phyloP scores from a whole-genome alignment of 2,888 invertebrate genomes.

The Mesorhabditis sp. region DNA sequence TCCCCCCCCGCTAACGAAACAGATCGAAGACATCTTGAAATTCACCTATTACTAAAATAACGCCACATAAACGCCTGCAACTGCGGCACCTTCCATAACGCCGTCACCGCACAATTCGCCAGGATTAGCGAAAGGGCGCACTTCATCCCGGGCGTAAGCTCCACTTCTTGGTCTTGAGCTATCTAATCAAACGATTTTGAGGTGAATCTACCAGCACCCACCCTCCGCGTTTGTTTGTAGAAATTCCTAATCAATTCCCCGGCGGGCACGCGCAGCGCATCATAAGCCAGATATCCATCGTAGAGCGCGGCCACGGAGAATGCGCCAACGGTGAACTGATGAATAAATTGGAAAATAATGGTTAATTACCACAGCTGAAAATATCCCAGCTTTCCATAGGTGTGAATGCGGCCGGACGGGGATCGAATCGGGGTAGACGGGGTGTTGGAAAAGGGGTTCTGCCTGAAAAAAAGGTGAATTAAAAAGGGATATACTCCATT shows the following conservation, averaged over 20 bases:
- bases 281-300: constrained; percentile 10
- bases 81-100: constrained; percentile 40
- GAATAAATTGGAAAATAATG: not conserved
- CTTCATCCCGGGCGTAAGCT: constrained; percentile 21
- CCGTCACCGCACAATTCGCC: constrained; percentile 31
- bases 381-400: constrained; percentile 34
- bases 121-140: constrained; percentile 9
- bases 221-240: constrained; percentile 7
- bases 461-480: no score
- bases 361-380: constrained; percentile 33
- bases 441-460: no score
- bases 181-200: constrained; percentile 17
- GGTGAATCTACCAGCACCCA: constrained; percentile 6
- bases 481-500: no score
- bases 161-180: constrained; percentile 31
- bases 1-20: no score
- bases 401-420: constrained; percentile 35
- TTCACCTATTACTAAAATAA: constrained; percentile 53
- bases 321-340: not conserved
- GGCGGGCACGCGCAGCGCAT: not conserved
- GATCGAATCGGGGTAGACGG: constrained; percentile 23
- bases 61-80: constrained; percentile 44
- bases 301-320: constrained; percentile 13
- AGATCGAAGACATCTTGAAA: constrained; percentile 32
- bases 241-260: constrained; percentile 9